A percentile compares a stretch with the other conserved stretches of the same genome.
Conservation (phyloP, 2,888 invertebrate species). For the Brenthis daphne region DNA sequence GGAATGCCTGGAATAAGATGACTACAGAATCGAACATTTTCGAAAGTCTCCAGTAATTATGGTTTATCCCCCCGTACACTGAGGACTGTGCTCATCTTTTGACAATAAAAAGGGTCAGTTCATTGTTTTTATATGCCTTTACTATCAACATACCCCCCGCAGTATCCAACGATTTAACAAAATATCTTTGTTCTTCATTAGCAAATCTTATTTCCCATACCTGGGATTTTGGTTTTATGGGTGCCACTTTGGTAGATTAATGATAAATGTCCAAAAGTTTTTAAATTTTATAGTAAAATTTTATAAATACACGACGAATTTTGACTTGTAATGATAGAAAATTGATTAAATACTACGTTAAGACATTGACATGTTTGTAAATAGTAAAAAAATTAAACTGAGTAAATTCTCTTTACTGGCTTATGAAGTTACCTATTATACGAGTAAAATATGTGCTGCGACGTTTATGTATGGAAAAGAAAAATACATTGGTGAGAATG, state of each 20-base stretch:
- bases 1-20: too few species aligned
- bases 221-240: constrained; percentile 52
- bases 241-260: constrained; percentile 62
- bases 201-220: constrained; percentile 67
- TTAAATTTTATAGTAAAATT: constrained; percentile 1
- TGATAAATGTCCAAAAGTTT: background rate
- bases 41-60: too few species aligned
- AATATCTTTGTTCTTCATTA: constrained; percentile 66
- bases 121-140: background rate
- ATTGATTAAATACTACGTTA: background rate
- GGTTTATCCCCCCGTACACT: too few species aligned
- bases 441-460: too few species aligned
- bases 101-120: too few species aligned
- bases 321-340: constrained; percentile 4
- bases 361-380: constrained; percentile 1
- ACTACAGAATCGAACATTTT: too few species aligned
- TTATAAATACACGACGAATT: constrained; percentile 24
- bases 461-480: too few species aligned
- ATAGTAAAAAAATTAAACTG: too few species aligned
- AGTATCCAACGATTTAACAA: constrained; percentile 64
- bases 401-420: too few species aligned
- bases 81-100: too few species aligned
- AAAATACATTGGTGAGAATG: too few species aligned
- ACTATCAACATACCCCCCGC: constrained; percentile 59
- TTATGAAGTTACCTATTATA: too few species aligned